Evolutionary conservation across 2,113 vertebrate species (phyloP).

Genomic region (Hyperoodon ampullatus): DNA sequence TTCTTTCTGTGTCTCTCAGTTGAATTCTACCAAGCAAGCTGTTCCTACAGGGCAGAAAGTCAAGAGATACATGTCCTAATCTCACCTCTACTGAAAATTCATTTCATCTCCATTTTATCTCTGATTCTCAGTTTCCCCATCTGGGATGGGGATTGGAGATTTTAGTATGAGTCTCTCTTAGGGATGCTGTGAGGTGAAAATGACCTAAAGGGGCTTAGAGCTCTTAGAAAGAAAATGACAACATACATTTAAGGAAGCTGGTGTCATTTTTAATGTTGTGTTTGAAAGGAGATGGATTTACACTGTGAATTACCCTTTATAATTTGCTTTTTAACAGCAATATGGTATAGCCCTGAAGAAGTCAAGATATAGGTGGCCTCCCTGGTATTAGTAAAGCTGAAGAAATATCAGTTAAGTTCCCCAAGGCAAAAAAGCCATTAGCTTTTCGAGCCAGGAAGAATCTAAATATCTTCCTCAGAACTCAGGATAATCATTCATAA

Average conservation of each 20-base stretch:
- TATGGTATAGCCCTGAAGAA: conserved; percentile 47
- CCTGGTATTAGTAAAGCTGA: conserved; percentile 49
- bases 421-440: conserved; percentile 57
- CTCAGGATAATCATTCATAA: background rate
- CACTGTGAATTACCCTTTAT: conserved; percentile 51
- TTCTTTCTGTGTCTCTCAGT: background rate
- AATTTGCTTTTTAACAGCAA: conserved; percentile 40
- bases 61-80: background rate
- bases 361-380: conserved; percentile 53
- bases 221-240: conserved; percentile 37
- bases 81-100: background rate
- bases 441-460: conserved; percentile 40
- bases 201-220: background rate
- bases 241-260: conserved; percentile 40
- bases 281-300: conserved; percentile 64
- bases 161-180: conserved; percentile 16
- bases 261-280: conserved; percentile 52
- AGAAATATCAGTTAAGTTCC: conserved; percentile 71
- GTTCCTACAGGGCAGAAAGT: background rate
- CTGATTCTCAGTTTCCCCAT: background rate
- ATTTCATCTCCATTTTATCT: background rate
- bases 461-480: conserved; percentile 58
- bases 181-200: conserved; percentile 3
- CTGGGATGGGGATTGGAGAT: conserved; percentile 15
- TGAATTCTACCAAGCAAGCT: background rate